Conservation (phyloP, 2,888 invertebrate genomes). For the Oligia fasciuncula region DNA sequence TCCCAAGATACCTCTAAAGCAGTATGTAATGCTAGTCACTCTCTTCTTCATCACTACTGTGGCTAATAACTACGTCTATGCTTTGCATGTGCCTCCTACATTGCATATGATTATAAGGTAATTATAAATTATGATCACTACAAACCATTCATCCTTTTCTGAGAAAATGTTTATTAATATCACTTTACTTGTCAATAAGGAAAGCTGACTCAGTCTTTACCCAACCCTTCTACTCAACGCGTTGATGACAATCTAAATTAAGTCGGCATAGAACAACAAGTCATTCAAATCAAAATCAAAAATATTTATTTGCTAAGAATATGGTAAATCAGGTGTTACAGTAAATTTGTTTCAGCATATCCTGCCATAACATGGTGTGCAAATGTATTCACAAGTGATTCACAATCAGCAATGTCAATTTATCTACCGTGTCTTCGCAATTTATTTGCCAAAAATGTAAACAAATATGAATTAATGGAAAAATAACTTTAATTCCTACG, state of each 20-base stretch:
- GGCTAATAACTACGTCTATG: conserved; percentile 87
- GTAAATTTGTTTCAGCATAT: no score
- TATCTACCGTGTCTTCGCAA: no score
- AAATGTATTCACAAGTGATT: no score
- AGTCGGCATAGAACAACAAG: not conserved
- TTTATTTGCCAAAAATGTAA: no score
- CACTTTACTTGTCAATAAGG: not conserved
- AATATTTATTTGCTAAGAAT: no score
- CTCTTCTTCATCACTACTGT: conserved; percentile 87
- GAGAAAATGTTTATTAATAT: not conserved
- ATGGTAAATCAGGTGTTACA: no score
- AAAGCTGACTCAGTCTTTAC: not conserved
- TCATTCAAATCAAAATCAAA: not conserved
- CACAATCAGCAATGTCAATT: no score
- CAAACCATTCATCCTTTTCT: conserved; percentile 8
- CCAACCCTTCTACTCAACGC: no score
- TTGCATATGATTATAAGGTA: conserved; percentile 89
- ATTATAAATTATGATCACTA: conserved; percentile 34
- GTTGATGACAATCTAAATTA: not conserved
- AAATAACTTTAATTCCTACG: no score
- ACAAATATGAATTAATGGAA: no score
- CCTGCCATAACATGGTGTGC: no score
- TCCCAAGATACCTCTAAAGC: conserved; percentile 83
- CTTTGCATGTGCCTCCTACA: conserved; percentile 87
- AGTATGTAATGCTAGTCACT: conserved; percentile 82